These are phyloP conservation scores for Ctenosaura bakeri DNA, from an alignment of 2,797 vertebrate species.

Conservation along the genomic window DNA sequence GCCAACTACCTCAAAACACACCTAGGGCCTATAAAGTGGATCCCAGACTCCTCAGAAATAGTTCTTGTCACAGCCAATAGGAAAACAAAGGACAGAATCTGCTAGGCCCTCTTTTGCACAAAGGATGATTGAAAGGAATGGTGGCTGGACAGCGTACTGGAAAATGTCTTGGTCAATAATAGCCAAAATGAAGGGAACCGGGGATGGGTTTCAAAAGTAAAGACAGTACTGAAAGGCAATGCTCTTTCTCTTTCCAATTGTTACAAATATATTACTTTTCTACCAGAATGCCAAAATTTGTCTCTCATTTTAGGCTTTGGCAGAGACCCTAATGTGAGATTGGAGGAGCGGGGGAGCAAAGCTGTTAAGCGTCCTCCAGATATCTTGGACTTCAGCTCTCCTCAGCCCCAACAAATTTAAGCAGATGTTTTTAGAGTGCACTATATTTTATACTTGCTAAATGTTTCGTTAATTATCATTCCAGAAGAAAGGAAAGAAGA, in stretches of 20 bases:
- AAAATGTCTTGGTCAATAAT: not conserved
- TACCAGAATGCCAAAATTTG: not conserved
- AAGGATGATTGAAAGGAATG: not conserved
- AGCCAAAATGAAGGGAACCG: not conserved
- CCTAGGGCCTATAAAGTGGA: constrained; percentile 51
- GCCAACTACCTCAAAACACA: constrained; percentile 63
- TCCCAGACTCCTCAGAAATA: constrained; percentile 14
- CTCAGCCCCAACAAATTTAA: no score
- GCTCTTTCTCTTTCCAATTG: not conserved
- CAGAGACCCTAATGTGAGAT: not conserved
- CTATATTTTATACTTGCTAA: not conserved
- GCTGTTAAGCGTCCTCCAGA: no score
- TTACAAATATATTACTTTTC: not conserved
- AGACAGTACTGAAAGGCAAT: not conserved
- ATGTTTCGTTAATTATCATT: not conserved
- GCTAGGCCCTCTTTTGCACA: not conserved
- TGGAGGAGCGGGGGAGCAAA: no score
- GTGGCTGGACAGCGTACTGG: not conserved
- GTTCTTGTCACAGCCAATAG: constrained; percentile 27
- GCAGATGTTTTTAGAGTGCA: no score
- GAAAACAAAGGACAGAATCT: constrained; percentile 29
- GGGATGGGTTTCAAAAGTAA: not conserved
- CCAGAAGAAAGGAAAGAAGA: no score
- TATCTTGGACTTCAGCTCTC: not conserved
- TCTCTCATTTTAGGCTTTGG: no score